Evolutionary conservation across 2,113 vertebrate genomes (phyloP), one percentile per base, ranked within the genome.

Genomic region (Xyrauchen texanus): DNA sequence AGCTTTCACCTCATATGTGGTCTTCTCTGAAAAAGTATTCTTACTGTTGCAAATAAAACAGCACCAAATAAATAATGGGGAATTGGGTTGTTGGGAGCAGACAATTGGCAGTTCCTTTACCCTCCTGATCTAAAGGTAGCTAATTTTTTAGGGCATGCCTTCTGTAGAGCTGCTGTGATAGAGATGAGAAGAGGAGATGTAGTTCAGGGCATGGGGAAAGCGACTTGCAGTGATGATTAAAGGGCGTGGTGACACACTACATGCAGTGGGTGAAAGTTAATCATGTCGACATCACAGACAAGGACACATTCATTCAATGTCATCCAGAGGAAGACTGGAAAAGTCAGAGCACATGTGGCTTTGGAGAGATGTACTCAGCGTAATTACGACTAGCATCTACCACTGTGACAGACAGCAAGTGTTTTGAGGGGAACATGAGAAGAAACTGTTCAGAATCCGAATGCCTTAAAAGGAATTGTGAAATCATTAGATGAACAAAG

Each of bases 231-330:
- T 45, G 65, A 81, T 83, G 86, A 86, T 80, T 85, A 83, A 85
- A 82, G 77, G 10, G 52, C 71, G 42, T 55, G 16, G 69, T 80
- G 76, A 81, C 84, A 64, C 66, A 11, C 55, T 60, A 42, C 34
- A 76, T 70, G 47, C 70, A 76, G 81, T 57, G 80, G 84, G 79
- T 87, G 83, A 85, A 85, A 83, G 84, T 85, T 86, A 89, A 89
- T 86, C 85, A 55, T 83, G 79, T 83, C 82, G 77, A 78, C 77
- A 63, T 68, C 42, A 64, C 60, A 76, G 82, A 83, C 67, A 74
- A 82, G 78, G 82, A 73, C 77, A 73, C 81, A 73, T 85, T 86
- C 83, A 85, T 85, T 85, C 83, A 78, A 83, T 67, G 85, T 85
- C 79, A 55, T 80, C 44, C 70, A 60, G 81, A 85, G 73, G 81